Conservation (phyloP, 92 coral and sea anemone genomes). For the Siderastrea radians region DNA sequence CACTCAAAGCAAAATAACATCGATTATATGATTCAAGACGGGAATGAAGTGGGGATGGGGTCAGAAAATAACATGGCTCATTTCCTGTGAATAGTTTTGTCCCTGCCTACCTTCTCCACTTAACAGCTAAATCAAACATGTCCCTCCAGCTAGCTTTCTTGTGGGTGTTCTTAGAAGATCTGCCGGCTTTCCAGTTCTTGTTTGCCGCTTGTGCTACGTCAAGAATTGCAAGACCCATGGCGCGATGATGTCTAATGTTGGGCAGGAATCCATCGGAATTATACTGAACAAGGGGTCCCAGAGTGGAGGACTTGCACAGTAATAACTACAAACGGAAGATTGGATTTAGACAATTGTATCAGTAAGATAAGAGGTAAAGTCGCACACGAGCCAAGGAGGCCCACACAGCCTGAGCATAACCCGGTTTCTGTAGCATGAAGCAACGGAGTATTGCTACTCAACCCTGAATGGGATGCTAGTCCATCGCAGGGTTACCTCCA, state of each 20-base stretch:
- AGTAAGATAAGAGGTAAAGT: not conserved
- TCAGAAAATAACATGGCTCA: not conserved
- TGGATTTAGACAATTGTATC: not conserved
- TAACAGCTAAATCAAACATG: constrained; percentile 84
- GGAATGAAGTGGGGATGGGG: not conserved
- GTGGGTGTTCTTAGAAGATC: constrained; percentile 66
- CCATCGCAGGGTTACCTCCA: too few species aligned
- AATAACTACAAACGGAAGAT: constrained; percentile 50
- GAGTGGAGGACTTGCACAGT: constrained; percentile 73
- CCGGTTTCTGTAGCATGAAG: too few species aligned
- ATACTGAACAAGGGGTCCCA: constrained; percentile 86
- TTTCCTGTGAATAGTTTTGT: not conserved
- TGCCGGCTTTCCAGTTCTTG: constrained; percentile 74
- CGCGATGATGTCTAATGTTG: constrained; percentile 78
- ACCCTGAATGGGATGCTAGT: too few species aligned
- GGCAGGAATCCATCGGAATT: constrained; percentile 86
- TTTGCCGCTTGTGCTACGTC: constrained; percentile 91
- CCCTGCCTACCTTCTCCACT: constrained; percentile 85
- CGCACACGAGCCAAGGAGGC: too few species aligned
- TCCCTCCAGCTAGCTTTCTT: constrained; percentile 83
- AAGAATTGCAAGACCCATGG: constrained; percentile 89
- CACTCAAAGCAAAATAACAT: too few species aligned
- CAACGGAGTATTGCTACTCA: too few species aligned
- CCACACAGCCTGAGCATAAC: too few species aligned
- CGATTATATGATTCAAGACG: too few species aligned